These are phyloP conservation scores for Hyla sarda DNA, from an alignment of 2,113 vertebrate genomes.

Conservation along the genomic window DNA sequence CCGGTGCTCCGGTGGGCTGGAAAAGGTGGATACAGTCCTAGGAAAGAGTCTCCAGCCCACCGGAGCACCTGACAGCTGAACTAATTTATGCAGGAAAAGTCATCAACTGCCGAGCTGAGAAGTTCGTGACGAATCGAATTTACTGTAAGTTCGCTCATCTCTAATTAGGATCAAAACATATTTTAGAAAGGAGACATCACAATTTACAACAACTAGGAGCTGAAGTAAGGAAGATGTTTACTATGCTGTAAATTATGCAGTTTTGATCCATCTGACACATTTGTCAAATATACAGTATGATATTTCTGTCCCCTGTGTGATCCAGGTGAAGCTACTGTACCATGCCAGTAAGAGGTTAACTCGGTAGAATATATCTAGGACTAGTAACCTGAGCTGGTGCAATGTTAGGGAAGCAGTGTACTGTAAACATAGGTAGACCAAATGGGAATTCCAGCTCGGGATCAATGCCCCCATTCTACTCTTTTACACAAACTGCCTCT, in stretches of 20 bases:
- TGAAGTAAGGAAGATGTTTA: neutral
- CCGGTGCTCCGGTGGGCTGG: too few species aligned
- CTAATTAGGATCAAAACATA: too few species aligned
- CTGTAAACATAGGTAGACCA: slow-evolving; percentile 42
- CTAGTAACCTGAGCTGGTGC: slow-evolving; percentile 37
- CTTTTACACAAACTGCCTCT: slow-evolving; percentile 35
- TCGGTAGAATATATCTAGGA: neutral
- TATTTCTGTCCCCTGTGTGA: neutral
- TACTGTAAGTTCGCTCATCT: too few species aligned
- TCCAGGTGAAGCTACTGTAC: slow-evolving; percentile 2
- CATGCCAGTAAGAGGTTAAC: slow-evolving; percentile 37
- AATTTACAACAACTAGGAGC: neutral
- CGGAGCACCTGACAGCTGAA: too few species aligned
- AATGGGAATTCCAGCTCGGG: slow-evolving; percentile 29
- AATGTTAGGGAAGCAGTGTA: slow-evolving; percentile 37
- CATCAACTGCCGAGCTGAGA: too few species aligned
- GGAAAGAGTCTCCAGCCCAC: too few species aligned
- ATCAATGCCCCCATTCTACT: slow-evolving; percentile 41
- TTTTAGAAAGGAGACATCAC: too few species aligned
- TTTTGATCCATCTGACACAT: neutral
- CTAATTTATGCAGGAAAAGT: too few species aligned
- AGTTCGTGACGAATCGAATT: too few species aligned
- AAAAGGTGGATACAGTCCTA: too few species aligned
- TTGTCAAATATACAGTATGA: neutral
- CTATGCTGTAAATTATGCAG: neutral